phyloP scores from a whole-genome alignment of 1,140 invertebrate genomes.

The Bicyclus anynana region DNA sequence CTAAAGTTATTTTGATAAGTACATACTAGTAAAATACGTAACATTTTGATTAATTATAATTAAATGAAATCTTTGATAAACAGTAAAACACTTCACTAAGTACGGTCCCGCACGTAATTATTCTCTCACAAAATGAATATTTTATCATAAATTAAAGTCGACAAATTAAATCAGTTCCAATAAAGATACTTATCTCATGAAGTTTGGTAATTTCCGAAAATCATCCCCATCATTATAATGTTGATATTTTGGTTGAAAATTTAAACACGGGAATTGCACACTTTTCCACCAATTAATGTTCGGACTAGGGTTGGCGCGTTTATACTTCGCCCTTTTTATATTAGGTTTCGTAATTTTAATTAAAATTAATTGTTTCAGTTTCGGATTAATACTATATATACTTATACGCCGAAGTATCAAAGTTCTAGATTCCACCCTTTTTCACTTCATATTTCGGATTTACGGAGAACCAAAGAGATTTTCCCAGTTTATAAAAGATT shows the following conservation, averaged over 20 bases:
- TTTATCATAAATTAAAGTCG: slow-evolving; percentile 3
- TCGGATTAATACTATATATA: no score
- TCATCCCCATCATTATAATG: slow-evolving; percentile 41
- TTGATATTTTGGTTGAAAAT: slow-evolving; percentile 56
- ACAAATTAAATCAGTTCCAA: slow-evolving; percentile 11
- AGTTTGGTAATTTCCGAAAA: slow-evolving; percentile 22
- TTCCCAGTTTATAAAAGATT: no score
- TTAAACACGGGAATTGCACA: slow-evolving; percentile 61
- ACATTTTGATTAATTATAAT: neutral
- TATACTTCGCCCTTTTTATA: neutral
- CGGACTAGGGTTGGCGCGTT: slow-evolving; percentile 27
- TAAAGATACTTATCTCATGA: slow-evolving; percentile 8
- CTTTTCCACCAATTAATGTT: slow-evolving; percentile 68
- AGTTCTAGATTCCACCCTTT: no score
- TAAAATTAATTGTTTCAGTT: neutral
- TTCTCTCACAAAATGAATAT: slow-evolving; percentile 3
- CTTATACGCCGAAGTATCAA: no score
- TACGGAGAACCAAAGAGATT: no score
- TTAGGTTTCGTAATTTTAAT: neutral
- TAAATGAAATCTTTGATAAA: neutral
- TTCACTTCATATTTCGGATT: no score
- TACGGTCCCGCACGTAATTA: neutral
- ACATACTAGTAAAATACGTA: no score
- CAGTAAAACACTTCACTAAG: slow-evolving; percentile 2
- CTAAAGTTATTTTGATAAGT: neutral